A percentile compares a stretch with the other conserved stretches of the same genome.
Evolutionary conservation across 2,797 vertebrate genomes (phyloP).

Genomic region (Amniataba percoides): DNA sequence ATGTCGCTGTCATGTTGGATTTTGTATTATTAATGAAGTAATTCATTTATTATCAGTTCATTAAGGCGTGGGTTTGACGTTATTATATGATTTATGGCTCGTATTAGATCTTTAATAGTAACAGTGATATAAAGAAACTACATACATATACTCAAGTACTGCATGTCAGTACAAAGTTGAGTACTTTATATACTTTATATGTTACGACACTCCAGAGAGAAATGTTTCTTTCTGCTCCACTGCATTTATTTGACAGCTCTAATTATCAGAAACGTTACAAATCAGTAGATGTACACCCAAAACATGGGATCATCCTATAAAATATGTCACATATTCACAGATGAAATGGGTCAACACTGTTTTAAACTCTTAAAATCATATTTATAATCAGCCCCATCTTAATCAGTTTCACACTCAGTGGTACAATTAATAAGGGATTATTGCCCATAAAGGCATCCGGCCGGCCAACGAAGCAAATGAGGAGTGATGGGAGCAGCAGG

Average conservation of each 20-base stretch:
- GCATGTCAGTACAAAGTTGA: neutral
- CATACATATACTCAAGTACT: neutral
- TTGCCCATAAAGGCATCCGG: neutral
- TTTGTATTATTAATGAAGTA: no score
- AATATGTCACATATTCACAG: neutral
- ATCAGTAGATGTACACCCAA: neutral
- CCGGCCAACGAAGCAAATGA: conserved; percentile 4
- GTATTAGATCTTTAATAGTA: no score
- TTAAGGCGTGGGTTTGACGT: neutral
- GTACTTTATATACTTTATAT: neutral
- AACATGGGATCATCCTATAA: neutral
- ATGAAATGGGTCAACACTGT: neutral
- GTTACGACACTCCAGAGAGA: neutral
- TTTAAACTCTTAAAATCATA: neutral
- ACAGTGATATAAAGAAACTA: neutral
- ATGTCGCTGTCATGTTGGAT: conserved; percentile 44
- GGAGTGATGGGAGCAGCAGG: neutral
- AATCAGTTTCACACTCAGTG: conserved; percentile 4
- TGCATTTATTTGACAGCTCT: neutral
- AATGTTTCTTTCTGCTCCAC: neutral
- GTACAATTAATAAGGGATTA: neutral
- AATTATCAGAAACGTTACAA: neutral
- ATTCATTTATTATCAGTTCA: no score
- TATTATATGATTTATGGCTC: neutral
- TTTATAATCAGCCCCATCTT: neutral